Conservation (phyloP, 1,140 invertebrate species). For the Orius insidiosus region DNA sequence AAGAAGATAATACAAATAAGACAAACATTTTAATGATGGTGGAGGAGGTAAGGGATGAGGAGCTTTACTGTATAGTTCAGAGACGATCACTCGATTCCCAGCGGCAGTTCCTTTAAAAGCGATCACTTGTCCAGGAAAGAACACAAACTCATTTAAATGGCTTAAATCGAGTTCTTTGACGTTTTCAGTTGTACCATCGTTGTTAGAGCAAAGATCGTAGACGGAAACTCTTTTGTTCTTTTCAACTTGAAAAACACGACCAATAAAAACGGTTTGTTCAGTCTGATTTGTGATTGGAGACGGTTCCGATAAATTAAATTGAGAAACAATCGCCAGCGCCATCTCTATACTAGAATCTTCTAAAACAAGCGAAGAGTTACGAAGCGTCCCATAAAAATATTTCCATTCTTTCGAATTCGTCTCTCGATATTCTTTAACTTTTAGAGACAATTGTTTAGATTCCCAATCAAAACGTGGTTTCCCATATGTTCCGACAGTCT, state of each 20-base stretch:
- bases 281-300: conserved; percentile 19
- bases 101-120: conserved; percentile 49
- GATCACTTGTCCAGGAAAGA: conserved; percentile 75
- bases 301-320: conserved; percentile 20
- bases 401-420: conserved; percentile 28
- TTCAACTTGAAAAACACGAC: conserved; percentile 39
- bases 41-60: conserved; percentile 21
- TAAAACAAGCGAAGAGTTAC: conserved; percentile 17
- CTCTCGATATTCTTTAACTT: conserved; percentile 8
- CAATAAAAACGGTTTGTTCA: conserved; percentile 34
- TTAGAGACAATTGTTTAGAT: conserved; percentile 25
- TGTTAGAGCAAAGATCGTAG: conserved; percentile 46
- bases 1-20: no score
- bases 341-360: conserved; percentile 18
- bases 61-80: conserved; percentile 40
- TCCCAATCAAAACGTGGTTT: conserved; percentile 26
- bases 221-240: conserved; percentile 33
- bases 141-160: conserved; percentile 41
- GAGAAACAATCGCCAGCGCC: conserved; percentile 15
- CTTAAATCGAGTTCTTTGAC: no score
- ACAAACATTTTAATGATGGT: conserved; percentile 5
- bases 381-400: conserved; percentile 8
- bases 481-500: conserved; percentile 24
- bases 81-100: conserved; percentile 45
- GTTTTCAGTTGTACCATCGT: conserved; percentile 37